Conservation (phyloP, 2,888 invertebrate species). For the Drosophila ezoana region DNA sequence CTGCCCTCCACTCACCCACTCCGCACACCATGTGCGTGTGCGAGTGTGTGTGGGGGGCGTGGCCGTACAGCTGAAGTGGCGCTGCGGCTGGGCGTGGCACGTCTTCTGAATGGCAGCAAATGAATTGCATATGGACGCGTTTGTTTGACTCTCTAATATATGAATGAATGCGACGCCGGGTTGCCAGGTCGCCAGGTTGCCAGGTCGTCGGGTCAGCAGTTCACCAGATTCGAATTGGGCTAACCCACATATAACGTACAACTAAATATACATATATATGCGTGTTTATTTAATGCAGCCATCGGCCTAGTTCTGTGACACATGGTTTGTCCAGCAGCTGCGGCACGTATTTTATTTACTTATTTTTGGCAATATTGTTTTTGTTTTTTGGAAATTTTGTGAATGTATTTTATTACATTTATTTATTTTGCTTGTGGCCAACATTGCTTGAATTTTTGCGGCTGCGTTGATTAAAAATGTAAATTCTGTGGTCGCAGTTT, state of each 20-base stretch:
- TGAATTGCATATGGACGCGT: conserved; percentile 75
- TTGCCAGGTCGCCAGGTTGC: conserved; percentile 26
- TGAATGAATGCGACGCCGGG: conserved; percentile 56
- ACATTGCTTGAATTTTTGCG: conserved; percentile 9
- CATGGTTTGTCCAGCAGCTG: conserved; percentile 23
- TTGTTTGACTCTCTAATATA: conserved; percentile 67
- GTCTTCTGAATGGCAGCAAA: conserved; percentile 63
- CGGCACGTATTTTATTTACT: conserved; percentile 33
- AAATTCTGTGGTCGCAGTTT: conserved; percentile 7
- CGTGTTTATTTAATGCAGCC: background rate
- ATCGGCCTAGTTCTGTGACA: conserved; percentile 46
- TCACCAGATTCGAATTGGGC: background rate
- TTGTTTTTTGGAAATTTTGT: conserved; percentile 4
- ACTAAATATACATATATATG: background rate
- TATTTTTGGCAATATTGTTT: conserved; percentile 23
- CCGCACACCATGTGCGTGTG: conserved; percentile 16
- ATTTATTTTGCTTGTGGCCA: conserved; percentile 5
- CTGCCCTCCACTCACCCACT: background rate
- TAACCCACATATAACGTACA: background rate
- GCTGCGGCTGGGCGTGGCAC: conserved; percentile 37
- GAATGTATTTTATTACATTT: background rate
- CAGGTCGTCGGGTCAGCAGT: conserved; percentile 39
- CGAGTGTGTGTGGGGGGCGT: conserved; percentile 22
- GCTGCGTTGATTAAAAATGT: conserved; percentile 28
- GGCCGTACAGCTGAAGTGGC: background rate